phyloP scores from a whole-genome alignment of 2,888 invertebrate species.

The Entomobrya multifasciata region DNA sequence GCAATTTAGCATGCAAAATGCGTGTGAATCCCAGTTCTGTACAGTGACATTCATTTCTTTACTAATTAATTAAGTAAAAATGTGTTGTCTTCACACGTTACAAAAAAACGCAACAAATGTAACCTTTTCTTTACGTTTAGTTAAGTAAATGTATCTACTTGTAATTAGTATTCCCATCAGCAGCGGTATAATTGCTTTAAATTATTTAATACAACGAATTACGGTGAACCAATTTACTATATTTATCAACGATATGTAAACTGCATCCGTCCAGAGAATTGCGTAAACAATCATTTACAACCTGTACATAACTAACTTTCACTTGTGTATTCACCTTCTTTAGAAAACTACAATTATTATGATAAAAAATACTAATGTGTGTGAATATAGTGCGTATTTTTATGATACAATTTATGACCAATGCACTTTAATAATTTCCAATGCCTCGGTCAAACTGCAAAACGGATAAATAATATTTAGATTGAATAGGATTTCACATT shows the following conservation, averaged over 20 bases:
- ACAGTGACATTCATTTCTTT: not conserved
- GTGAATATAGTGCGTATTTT: no score
- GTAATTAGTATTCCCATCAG: not conserved
- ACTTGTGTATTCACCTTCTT: no score
- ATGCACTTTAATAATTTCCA: no score
- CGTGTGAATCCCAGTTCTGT: no score
- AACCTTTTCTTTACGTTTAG: no score
- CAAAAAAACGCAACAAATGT: not conserved
- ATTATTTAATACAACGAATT: not conserved
- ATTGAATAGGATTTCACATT: no score
- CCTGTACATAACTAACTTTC: constrained; percentile 45
- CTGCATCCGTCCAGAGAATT: constrained; percentile 65
- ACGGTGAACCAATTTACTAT: constrained; percentile 23
- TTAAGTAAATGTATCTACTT: no score
- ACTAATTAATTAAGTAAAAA: not conserved
- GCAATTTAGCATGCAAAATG: not conserved
- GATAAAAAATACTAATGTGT: no score
- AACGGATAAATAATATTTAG: no score
- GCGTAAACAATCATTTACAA: constrained; percentile 60
- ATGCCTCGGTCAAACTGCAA: no score
- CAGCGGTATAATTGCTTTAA: not conserved
- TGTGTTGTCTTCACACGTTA: not conserved
- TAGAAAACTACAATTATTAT: no score
- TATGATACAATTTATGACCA: no score
- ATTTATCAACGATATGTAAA: constrained; percentile 30